phyloP scores from a whole-genome alignment of 35 echinoderm and acorn worm genomes.

The Diadema setosum region DNA sequence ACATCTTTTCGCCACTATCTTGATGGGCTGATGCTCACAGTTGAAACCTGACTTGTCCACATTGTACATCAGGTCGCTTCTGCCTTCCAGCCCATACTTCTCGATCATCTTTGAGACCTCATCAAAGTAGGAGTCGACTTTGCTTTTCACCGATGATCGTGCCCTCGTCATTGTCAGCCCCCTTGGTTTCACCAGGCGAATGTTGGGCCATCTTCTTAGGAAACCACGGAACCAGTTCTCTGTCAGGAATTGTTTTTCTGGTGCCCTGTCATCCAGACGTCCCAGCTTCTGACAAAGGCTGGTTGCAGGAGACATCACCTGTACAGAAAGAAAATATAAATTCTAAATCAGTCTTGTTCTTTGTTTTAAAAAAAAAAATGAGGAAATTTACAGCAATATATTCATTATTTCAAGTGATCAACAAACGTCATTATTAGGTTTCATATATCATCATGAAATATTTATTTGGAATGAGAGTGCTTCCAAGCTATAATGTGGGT shows the following conservation, averaged over 20 bases:
- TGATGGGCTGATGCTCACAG: neutral
- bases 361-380: neutral
- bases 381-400: neutral
- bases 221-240: slow-evolving; percentile 21
- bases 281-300: neutral
- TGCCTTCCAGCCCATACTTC: slow-evolving; percentile 20
- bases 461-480: no score
- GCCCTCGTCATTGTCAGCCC: neutral
- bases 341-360: no score
- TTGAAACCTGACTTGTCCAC: slow-evolving; percentile 23
- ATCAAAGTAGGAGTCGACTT: slow-evolving; percentile 13
- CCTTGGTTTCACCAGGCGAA: slow-evolving; percentile 6
- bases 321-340: neutral
- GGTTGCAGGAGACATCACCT: slow-evolving; percentile 6
- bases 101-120: slow-evolving; percentile 6
- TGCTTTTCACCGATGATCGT: neutral
- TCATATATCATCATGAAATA: no score
- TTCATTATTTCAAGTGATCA: neutral
- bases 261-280: neutral
- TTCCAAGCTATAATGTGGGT: no score
- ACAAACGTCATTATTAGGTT: neutral
- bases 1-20: neutral
- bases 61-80: neutral
- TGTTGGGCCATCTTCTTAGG: slow-evolving; percentile 10
- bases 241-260: neutral